A percentile compares a stretch with the other conserved stretches of the same genome.
Conservation (phyloP, 2,113 vertebrate species). For the Panthera uncia region DNA sequence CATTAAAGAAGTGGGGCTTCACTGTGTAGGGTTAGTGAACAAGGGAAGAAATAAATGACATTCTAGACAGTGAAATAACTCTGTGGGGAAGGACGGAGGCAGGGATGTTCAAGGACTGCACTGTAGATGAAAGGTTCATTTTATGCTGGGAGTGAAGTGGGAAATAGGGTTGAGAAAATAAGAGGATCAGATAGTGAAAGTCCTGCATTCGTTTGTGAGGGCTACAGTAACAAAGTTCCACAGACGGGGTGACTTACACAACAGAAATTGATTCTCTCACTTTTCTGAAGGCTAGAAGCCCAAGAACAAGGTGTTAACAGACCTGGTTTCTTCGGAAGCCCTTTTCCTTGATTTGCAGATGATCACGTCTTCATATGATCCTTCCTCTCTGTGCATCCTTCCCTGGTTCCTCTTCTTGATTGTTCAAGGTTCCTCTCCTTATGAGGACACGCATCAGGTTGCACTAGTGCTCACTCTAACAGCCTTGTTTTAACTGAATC, state of each 20-base stretch:
- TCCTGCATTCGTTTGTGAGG: background rate
- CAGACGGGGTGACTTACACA: background rate
- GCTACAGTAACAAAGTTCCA: background rate
- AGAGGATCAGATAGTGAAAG: background rate
- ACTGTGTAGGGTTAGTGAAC: background rate
- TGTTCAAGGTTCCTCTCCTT: background rate
- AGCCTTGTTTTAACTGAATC: background rate
- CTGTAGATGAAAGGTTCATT: background rate
- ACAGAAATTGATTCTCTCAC: background rate
- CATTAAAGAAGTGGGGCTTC: background rate
- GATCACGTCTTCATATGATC: background rate
- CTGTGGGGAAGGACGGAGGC: background rate
- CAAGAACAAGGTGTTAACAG: background rate
- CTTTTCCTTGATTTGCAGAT: background rate
- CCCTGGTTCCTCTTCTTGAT: background rate
- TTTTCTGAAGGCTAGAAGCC: background rate
- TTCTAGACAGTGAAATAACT: background rate
- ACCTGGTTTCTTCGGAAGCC: background rate
- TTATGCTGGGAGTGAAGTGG: background rate
- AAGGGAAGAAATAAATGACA: background rate
- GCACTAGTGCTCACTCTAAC: background rate
- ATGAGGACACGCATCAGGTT: background rate
- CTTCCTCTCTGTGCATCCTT: background rate
- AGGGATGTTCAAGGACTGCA: background rate
- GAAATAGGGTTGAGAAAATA: background rate